Evolutionary conservation across 2,797 vertebrate species (phyloP), one percentile per base, ranked within the genome.

Genomic region (Chrosomus eos): DNA sequence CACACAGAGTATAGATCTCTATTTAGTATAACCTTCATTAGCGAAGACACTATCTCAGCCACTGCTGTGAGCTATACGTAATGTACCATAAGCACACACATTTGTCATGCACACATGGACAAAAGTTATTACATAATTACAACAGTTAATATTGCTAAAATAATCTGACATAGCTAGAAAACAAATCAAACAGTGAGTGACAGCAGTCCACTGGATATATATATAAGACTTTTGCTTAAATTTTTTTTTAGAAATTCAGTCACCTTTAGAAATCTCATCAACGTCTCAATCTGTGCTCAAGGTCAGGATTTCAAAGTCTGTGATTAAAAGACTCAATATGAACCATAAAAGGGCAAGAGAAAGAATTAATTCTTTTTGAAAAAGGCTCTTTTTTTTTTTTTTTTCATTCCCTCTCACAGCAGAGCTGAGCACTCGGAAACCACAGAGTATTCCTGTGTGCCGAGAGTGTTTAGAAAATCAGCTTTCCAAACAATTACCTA

Each of bases 1-100:
- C 48, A 90, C 85, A 90, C 88, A 90, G 88, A 89, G 88, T 92
- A 81, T 82, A 67, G 66, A 85, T 87, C 90, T 92, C 87, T 72
- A 76, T 90, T 91, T 91, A 90, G 78, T 55, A 85, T 88, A 90
- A 89, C 89, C 85, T 76, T 67, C 78, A 76, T 82, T 81, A 81
- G 82, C 26, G 36, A 36, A 58, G 53, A 43, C 26, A 19, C 21
- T 40, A 67, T 83, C 60, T 73, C 58, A 66, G 18, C 60, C 77
- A 76, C 72, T 70, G 53, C 72, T 82, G 72, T 77, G 62, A 82
- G 73, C 36, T 67, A 26, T 53, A 26, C 33, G 55, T 55, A 79
- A 58, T 81, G 67, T 72, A 48, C 58, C 51, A 72, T 48, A 48
- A 28, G 72, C 78, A 78, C 80, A 85, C 85, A 84, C 83, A 87